Conservation (phyloP, 2,888 invertebrate species). For the Lymantria dispar region DNA sequence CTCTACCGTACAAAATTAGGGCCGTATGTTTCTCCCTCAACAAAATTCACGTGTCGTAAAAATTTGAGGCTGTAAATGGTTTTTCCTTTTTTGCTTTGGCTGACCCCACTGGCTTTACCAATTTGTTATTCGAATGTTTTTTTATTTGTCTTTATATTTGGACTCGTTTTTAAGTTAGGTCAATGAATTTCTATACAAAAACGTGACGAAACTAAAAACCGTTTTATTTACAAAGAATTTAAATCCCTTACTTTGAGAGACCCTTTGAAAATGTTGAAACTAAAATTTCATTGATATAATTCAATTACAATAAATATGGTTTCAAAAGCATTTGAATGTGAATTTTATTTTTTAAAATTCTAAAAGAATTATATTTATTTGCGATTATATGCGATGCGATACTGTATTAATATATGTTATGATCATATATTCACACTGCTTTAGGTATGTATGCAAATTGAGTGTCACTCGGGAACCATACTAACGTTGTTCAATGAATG, state of each 20-base stretch:
- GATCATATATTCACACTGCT: slow-evolving; percentile 28
- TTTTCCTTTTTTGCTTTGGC: slow-evolving; percentile 10
- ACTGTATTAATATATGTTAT: slow-evolving; percentile 33
- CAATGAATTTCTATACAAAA: too few species aligned
- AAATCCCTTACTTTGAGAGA: too few species aligned
- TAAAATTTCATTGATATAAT: too few species aligned
- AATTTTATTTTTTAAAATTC: too few species aligned
- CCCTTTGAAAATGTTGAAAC: too few species aligned
- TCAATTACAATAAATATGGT: too few species aligned
- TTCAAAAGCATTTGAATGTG: too few species aligned
- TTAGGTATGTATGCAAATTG: slow-evolving; percentile 42
- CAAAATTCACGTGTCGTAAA: slow-evolving; percentile 39
- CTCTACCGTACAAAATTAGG: slow-evolving; percentile 52
- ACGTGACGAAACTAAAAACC: too few species aligned
- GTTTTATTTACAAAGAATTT: too few species aligned
- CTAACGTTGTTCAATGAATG: slow-evolving; percentile 48
- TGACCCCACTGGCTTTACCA: slow-evolving; percentile 16
- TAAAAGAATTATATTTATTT: too few species aligned
- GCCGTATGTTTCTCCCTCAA: slow-evolving; percentile 41
- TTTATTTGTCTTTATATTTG: slow-evolving; percentile 29
- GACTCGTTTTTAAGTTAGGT: slow-evolving; percentile 5
- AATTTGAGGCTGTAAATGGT: slow-evolving; percentile 30
- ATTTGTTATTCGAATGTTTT: slow-evolving; percentile 19
- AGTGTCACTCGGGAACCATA: slow-evolving; percentile 36
- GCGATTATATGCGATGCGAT: too few species aligned